Evolutionary conservation across 1,140 invertebrate species (phyloP), one percentile per base, ranked within the genome.

Genomic region (Acromyrmex charruanus): DNA sequence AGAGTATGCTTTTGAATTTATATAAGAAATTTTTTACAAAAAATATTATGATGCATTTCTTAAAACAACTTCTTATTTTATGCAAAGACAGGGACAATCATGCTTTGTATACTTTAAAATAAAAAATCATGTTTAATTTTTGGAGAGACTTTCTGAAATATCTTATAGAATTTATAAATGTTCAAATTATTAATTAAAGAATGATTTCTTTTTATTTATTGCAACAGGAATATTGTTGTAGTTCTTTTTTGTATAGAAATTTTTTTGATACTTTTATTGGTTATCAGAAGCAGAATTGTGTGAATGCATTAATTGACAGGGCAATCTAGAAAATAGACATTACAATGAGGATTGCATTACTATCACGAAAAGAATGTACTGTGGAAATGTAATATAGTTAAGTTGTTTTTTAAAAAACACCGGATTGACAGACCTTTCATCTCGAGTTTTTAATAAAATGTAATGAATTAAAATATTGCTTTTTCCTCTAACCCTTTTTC

Each of bases 401-500:
- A 44, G 16, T 25, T 28, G 18, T n/a, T 49, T 61, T 77, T 28
- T 25, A 25, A 49, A 65, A 44, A 51, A 51, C 28, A 14, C 14
- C 6, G 3, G 10, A 6, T 35, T 49, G 18, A 10, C 9, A 35
- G 28, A 25, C 10, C 61, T 21, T 66, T 18, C 18, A 35, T 66
- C 28, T 51, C 14, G 16, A 65, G 35, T 1, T 51, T 3, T 31
- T 18, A 44, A 61, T 49, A 49, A 79, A 51, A 6, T 31, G 10
- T 18, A 79, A 35, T 28, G 3, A 55, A 58, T 55, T 74, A 2
- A 35, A 39, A 35, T 12, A 79, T 66, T 5, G 1, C 14, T 58
- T 71, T 35, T 58, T 39, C 31, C 31, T 81, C 31, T 39, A 18
- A 81, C 63, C 31, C 21, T 71, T 59, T 69, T 81, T 81, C 79